Evolutionary conservation across 2,113 vertebrate species (phyloP).

Genomic region (Tyto alba): DNA sequence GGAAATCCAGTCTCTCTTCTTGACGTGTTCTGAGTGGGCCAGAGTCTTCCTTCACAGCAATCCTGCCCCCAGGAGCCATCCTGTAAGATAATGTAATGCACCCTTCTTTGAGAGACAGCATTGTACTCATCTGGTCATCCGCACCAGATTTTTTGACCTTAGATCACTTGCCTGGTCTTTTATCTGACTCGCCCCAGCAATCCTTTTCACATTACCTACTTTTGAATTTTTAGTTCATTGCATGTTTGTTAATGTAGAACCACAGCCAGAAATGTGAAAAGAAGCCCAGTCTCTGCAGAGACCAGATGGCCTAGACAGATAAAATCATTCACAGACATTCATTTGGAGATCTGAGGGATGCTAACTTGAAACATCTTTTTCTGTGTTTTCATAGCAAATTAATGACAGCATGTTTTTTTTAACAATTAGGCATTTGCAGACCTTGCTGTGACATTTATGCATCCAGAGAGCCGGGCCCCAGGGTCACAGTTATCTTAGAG

Average conservation of each 20-base stretch:
- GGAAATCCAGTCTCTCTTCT: background rate
- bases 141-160: background rate
- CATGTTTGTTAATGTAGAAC: background rate
- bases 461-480: background rate
- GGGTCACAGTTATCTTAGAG: background rate
- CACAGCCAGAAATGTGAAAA: background rate
- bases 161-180: background rate
- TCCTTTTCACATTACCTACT: background rate
- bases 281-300: background rate
- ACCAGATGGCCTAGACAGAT: background rate
- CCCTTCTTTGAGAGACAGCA: background rate
- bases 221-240: background rate
- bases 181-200: background rate
- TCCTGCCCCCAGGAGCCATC: background rate
- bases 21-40: background rate
- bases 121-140: background rate
- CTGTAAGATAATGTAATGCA: background rate
- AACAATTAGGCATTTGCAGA: background rate
- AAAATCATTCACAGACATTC: background rate
- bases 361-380: conserved; percentile 26
- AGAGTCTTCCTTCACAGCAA: background rate
- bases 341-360: conserved; percentile 23
- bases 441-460: background rate
- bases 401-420: background rate
- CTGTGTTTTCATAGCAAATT: background rate